A percentile compares a stretch with the other conserved stretches of the same genome.
Evolutionary conservation across 1,140 invertebrate species (phyloP).

Genomic region (Gryon sp.): DNA sequence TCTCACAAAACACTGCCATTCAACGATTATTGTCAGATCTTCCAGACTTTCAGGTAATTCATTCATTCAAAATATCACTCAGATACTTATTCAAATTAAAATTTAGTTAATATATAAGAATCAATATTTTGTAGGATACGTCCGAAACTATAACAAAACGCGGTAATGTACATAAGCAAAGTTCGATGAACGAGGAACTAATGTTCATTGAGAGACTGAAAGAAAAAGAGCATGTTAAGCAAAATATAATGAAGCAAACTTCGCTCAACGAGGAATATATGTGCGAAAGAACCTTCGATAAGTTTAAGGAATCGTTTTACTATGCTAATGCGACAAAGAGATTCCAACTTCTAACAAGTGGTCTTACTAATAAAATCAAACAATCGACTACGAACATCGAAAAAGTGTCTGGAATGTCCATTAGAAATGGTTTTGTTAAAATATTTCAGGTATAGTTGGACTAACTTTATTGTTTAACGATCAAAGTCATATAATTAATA

Average conservation of each 20-base stretch:
- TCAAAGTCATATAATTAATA: no score
- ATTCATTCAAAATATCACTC: no score
- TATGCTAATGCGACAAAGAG: conserved; percentile 87
- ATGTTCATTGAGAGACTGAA: conserved; percentile 90
- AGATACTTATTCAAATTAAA: neutral
- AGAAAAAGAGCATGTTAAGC: conserved; percentile 90
- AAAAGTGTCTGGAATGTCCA: conserved; percentile 85
- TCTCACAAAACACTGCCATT: conserved; percentile 74
- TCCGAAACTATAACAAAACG: conserved; percentile 71
- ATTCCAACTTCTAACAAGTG: conserved; percentile 91
- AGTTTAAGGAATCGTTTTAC: conserved; percentile 86
- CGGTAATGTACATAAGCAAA: conserved; percentile 88
- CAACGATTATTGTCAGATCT: conserved; percentile 68
- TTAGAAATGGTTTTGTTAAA: conserved; percentile 85
- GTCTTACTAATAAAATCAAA: conserved; percentile 88
- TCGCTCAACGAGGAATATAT: conserved; percentile 93
- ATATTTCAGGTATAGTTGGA: conserved; percentile 87
- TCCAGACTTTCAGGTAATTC: conserved; percentile 71
- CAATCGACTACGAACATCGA: conserved; percentile 89
- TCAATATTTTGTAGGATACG: conserved; percentile 29
- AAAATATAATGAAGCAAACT: conserved; percentile 93
- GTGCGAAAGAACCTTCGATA: conserved; percentile 86
- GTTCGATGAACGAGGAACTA: conserved; percentile 92
- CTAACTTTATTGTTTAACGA: neutral
- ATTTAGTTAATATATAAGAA: no score